A percentile compares a stretch with the other conserved stretches of the same genome.
Conservation (phyloP, 2,888 invertebrate species). For the Nymphalis polychloros region DNA sequence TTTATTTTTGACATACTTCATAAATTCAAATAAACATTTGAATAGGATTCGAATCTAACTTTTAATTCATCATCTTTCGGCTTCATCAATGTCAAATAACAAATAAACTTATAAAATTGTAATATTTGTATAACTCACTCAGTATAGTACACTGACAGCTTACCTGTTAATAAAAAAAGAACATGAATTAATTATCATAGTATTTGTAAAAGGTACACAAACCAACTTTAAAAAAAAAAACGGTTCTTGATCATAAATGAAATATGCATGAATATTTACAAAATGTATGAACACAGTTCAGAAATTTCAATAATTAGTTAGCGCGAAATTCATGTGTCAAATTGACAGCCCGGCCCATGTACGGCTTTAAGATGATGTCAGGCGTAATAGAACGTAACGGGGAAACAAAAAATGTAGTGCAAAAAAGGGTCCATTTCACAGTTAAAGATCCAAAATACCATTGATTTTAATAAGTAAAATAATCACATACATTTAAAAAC, state of each 20-base stretch:
- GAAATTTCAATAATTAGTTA: slow-evolving; percentile 70
- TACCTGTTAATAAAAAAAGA: slow-evolving; percentile 56
- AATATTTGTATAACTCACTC: not conserved
- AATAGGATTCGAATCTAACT: too few species aligned
- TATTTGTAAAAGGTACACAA: not conserved
- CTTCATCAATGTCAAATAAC: too few species aligned
- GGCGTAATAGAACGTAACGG: slow-evolving; percentile 45
- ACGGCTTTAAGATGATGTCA: slow-evolving; percentile 39
- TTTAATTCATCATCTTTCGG: too few species aligned
- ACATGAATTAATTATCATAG: slow-evolving; percentile 33
- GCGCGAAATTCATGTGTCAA: slow-evolving; percentile 63
- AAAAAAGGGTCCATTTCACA: slow-evolving; percentile 25
- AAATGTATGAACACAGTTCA: slow-evolving; percentile 36
- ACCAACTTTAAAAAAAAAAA: not conserved
- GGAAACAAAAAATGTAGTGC: slow-evolving; percentile 15
- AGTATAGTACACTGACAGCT: slow-evolving; percentile 40
- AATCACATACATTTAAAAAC: too few species aligned
- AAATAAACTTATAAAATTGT: not conserved
- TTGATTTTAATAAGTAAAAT: not conserved
- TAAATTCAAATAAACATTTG: too few species aligned
- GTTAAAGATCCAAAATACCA: not conserved
- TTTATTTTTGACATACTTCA: too few species aligned
- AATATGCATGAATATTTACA: not conserved
- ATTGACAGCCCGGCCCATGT: slow-evolving; percentile 50
- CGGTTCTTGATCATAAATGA: not conserved